These are phyloP conservation scores for Acipenser ruthenus DNA, from an alignment of 2,797 vertebrate species.

Conservation along the genomic window DNA sequence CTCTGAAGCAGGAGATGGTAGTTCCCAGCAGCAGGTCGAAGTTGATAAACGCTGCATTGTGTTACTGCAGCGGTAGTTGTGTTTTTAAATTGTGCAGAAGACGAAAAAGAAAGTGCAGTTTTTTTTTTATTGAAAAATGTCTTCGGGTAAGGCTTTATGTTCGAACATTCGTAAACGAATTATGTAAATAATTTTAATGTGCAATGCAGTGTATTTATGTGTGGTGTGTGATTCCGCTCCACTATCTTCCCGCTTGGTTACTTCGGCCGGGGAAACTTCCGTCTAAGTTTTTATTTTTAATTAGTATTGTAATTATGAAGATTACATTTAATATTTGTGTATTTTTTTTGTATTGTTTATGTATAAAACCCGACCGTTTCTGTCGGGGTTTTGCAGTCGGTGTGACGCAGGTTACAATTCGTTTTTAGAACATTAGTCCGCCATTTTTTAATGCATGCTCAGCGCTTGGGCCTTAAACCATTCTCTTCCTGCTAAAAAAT, in stretches of 20 bases:
- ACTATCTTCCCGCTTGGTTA: no score
- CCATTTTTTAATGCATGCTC: no score
- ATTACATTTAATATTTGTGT: neutral
- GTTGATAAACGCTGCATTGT: slow-evolving; percentile 37
- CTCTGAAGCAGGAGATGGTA: neutral
- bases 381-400: no score
- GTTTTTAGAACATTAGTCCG: no score
- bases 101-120: slow-evolving; percentile 8
- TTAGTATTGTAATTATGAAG: neutral
- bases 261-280: no score
- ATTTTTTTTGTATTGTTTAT: no score
- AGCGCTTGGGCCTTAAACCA: no score
- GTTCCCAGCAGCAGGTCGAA: slow-evolving; percentile 19
- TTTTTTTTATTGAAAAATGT: slow-evolving; percentile 40
- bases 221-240: no score
- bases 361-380: no score
- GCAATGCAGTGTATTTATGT: neutral
- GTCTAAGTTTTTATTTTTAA: neutral
- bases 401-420: no score
- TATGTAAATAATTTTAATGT: slow-evolving; percentile 23
- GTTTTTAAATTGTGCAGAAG: slow-evolving; percentile 34
- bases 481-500: no score
- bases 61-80: slow-evolving; percentile 15
- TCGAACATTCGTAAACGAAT: rapidly evolving
- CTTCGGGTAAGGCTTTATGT: slow-evolving; percentile 49